Base-by-base conservation (phyloP, 2,888 invertebrate genomes). In the Amphiduros pacificus region DNA sequence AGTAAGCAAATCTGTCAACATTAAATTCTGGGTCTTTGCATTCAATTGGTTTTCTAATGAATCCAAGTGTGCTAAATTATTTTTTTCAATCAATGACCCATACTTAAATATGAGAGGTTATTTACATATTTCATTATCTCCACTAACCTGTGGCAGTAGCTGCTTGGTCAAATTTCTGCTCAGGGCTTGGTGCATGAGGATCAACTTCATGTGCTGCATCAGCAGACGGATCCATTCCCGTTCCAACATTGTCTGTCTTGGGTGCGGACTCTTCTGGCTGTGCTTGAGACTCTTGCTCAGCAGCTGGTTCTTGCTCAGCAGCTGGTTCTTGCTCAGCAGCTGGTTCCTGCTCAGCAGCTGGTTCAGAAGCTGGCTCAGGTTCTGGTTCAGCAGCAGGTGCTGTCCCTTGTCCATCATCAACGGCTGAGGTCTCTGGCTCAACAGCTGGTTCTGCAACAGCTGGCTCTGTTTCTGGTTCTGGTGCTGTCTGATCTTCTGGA, bases 81-180 rank as follows among this genome's bases (percentile, higher is more conserved):
- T n/a, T n/a, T n/a, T n/a, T n/a, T n/a, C n/a, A n/a, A n/a, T n/a
- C n/a, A n/a, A n/a, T n/a, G n/a, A n/a, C n/a, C n/a, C n/a, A n/a
- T n/a, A n/a, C n/a, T n/a, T n/a, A n/a, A n/a, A n/a, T n/a, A n/a
- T n/a, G n/a, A n/a, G n/a, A n/a, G n/a, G n/a, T n/a, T n/a, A n/a
- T n/a, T n/a, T n/a, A n/a, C n/a, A n/a, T n/a, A n/a, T n/a, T n/a
- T n/a, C n/a, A n/a, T n/a, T n/a, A n/a, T n/a, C n/a, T n/a, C n/a
- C n/a, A n/a, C 29, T 20, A 44, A 68, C 68, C 68, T 64, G 70
- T 70, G 44, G 69, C 70, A 40, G 67, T 65, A 14, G 64, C 64
- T 27, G 61, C 49, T n/a, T 29, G 31, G 61, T 60, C 44, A 27
- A 44, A 9, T 22, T 44, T 2, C 11, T 44, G 52, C 5, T 24